Percentiles rank a stretch among this genome's conserved stretches.
phyloP scores from a whole-genome alignment of 2,888 invertebrate species.

The Napeogenes sylphis region DNA sequence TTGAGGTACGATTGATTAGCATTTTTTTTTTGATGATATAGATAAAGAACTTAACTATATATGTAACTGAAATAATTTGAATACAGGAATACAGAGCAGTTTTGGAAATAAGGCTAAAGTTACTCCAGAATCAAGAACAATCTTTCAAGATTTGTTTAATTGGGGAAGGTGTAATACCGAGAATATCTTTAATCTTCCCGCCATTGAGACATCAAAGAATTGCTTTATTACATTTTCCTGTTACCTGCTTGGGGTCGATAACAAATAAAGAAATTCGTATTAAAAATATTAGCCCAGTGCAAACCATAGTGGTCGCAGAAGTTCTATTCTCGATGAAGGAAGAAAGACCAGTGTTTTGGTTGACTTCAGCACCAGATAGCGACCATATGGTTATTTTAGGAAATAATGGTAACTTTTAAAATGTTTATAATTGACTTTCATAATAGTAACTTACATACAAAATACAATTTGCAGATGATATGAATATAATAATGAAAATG shows the following conservation, averaged over 20 bases:
- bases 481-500: constrained; percentile 44
- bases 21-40: no score
- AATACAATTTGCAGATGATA: constrained; percentile 42
- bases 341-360: constrained; percentile 57
- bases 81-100: constrained; percentile 65
- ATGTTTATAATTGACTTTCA: constrained; percentile 4
- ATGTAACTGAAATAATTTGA: background rate
- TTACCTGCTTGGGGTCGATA: constrained; percentile 64
- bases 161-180: constrained; percentile 69
- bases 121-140: constrained; percentile 58
- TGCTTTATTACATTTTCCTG: constrained; percentile 52
- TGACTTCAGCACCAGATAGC: constrained; percentile 40
- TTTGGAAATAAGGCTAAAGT: constrained; percentile 62
- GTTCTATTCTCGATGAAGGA: constrained; percentile 44
- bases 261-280: constrained; percentile 51
- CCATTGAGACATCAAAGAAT: constrained; percentile 45
- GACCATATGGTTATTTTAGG: constrained; percentile 42
- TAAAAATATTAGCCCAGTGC: constrained; percentile 58
- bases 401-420: constrained; percentile 42
- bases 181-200: constrained; percentile 56
- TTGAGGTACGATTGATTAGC: constrained; percentile 44
- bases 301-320: constrained; percentile 46
- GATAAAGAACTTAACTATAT: background rate
- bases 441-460: background rate
- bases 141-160: constrained; percentile 66